Evolutionary conservation across 2,888 invertebrate species (phyloP), one percentile per base, ranked within the genome.

Genomic region (Heliconius charithonia): DNA sequence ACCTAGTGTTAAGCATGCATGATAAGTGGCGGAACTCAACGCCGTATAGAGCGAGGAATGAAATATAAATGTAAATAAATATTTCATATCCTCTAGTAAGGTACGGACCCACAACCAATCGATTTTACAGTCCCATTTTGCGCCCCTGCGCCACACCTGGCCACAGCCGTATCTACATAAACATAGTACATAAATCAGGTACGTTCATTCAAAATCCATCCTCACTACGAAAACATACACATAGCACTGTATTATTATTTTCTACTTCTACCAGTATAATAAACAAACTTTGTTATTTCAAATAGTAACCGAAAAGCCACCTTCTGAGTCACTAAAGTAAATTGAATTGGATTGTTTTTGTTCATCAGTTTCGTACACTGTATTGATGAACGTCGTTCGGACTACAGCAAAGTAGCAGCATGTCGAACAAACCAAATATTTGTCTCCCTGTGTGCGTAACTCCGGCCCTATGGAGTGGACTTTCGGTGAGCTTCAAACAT

Each of bases 401-500:
- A 41, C 63, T 74, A 74, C 62, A 45, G 27, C 41, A 63, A 74
- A 74, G 74, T 74, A 62, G 74, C 74, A 74, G 25, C 74, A 45
- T 74, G 74, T 74, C 74, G 41, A 74, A 74, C 74, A 74, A 74
- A 63, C 32, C 74, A 74, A 74, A 74, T 74, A 45, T 74, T 74
- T 74, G 74, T 45, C 19, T 3, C 22, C 62, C 37, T 74, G 63
- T 74, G 41, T 74, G 76, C 59, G 71, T 66, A 59, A 51, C 51
- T 63, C 69, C 56, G 67, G 62, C 37, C 63, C 37, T 71, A 66
- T 71, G 65, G 29, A 59, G 71, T 66, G 32, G 56, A 72, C 32
- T 74, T 74, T 74, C 63, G 75, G 29, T 79, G 41, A 71, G 37
- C 71, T 71, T 59, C 27, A 59, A 81, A 81, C 73, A 73, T 73